Percentiles rank a stretch among this genome's conserved stretches.
These are phyloP conservation scores for Stictonetta naevosa DNA, from an alignment of 2,113 vertebrate genomes.

Conservation along the genomic window DNA sequence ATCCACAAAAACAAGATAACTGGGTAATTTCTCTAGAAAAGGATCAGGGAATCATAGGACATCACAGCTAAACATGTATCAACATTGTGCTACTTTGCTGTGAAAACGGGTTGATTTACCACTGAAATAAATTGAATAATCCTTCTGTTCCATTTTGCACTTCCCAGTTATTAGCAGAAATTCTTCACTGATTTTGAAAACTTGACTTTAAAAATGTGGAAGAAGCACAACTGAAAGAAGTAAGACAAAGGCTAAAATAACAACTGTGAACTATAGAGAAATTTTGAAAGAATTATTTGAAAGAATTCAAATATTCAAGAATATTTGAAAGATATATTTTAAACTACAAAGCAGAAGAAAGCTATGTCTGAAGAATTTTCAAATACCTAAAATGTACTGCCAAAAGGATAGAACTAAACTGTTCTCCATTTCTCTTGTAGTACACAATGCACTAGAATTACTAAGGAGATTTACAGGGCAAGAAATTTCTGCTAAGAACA, in stretches of 20 bases:
- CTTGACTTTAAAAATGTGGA: not conserved
- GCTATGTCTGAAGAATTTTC: not conserved
- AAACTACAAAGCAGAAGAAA: not conserved
- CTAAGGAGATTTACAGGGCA: conserved; percentile 7
- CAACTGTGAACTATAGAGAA: too few species aligned
- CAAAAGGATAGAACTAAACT: not conserved
- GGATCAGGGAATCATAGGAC: not conserved
- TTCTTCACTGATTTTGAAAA: not conserved
- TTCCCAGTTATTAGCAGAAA: not conserved
- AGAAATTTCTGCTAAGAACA: conserved; percentile 35
- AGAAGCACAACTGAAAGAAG: not conserved
- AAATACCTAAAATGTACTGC: not conserved
- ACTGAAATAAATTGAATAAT: not conserved
- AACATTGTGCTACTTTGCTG: not conserved
- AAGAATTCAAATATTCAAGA: not conserved
- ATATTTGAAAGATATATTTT: not conserved
- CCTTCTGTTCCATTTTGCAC: not conserved
- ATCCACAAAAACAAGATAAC: not conserved
- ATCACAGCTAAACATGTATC: not conserved
- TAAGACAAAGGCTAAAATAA: too few species aligned
- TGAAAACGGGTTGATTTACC: not conserved
- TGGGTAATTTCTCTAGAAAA: not conserved
- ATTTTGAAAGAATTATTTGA: not conserved
- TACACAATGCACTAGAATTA: not conserved
- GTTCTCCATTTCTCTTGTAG: not conserved